Base-by-base conservation (phyloP, 2,113 vertebrate genomes). In the Halcyon malimbica region DNA sequence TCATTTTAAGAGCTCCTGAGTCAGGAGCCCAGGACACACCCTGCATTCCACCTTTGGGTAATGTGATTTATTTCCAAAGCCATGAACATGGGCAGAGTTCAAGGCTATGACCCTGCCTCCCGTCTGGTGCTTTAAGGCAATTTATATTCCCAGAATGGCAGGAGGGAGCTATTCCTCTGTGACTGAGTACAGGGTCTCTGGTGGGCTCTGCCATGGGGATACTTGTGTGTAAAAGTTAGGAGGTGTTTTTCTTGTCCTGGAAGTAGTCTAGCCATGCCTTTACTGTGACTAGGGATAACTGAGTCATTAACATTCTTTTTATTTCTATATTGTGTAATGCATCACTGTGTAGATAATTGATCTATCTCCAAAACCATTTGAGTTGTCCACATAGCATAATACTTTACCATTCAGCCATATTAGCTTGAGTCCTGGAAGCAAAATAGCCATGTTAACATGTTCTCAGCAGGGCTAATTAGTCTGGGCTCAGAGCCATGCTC, bases 41-140 rank as follows among this genome's bases (percentile, higher is more conserved):
- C 94, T 93, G 82, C 93, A 96, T 96, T 97, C 93, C 93, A 91
- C 90, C 90, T 95, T 91, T 91, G 57, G 78, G 59, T 85, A 89
- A 51, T 77, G 83, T 93, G 85, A 94, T 97, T 97, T 91, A 96
- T 96, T 97, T 94, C 84, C 90, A 95, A 91, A 96, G 70, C 84
- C 89, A 46, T 77, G 87, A 91, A 73, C 78, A 57, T 39, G 24
- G 79, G 41, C 87, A 77, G 84, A 95, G 92, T 96, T 96, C 95
- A 94, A 95, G 93, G 84, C 90, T 93, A 15, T 21, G 92, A 95
- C 95, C 94, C 89, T 91, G 67, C 81, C 70, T 93, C 82, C 46
- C 0, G 10, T 91, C 91, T 96, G 87, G 37, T 94, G 82, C 77
- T 91, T 80, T 65, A 73, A 91, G 59, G 84, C 70, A 94, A 91